These are phyloP conservation scores for Electrona antarctica DNA, from an alignment of 2,113 vertebrate species.

Conservation along the genomic window DNA sequence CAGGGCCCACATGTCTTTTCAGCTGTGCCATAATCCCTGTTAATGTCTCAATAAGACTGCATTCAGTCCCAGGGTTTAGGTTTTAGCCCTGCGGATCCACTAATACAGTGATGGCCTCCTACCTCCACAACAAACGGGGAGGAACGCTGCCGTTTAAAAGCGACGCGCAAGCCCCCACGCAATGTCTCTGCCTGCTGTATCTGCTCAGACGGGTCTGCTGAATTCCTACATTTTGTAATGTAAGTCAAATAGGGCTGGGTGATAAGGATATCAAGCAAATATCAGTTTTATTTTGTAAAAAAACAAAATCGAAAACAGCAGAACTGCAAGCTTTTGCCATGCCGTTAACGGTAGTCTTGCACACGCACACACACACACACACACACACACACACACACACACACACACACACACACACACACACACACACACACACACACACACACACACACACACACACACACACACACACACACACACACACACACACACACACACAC, in stretches of 20 bases:
- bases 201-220: too few species aligned
- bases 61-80: conserved; percentile 6
- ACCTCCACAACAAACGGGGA: neutral
- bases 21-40: conserved; percentile 21
- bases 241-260: too few species aligned
- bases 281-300: neutral
- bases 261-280: neutral
- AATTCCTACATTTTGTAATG: too few species aligned
- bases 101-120: conserved; percentile 14
- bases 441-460: too few species aligned
- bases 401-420: too few species aligned
- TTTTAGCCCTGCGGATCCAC: neutral
- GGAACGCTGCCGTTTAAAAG: neutral
- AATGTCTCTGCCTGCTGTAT: neutral
- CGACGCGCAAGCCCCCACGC: neutral
- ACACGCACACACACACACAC: neutral
- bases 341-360: neutral
- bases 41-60: conserved; percentile 30
- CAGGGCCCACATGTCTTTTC: neutral
- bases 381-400: too few species aligned
- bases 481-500: too few species aligned
- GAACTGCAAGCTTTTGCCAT: neutral
- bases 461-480: too few species aligned
- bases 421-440: too few species aligned
- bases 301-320: too few species aligned